Conservation (phyloP, 2,888 invertebrate species). For the Camptogramma bilineatum region DNA sequence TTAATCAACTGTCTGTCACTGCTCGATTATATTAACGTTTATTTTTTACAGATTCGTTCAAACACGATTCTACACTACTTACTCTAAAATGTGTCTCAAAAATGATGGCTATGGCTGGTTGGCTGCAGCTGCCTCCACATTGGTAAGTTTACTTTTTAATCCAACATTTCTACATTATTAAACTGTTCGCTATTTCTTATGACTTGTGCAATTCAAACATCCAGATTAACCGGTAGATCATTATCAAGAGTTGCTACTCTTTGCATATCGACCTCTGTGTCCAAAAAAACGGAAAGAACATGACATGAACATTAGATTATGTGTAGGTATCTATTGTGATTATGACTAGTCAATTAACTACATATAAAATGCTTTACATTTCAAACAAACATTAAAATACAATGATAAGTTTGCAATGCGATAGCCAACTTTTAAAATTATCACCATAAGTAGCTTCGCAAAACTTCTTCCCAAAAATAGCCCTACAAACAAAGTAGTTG, state of each 20-base stretch:
- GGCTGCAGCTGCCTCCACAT: not conserved
- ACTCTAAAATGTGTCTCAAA: no score
- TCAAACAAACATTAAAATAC: no score
- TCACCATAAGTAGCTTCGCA: no score
- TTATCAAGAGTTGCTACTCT: slow-evolving; percentile 44
- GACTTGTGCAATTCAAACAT: slow-evolving; percentile 16
- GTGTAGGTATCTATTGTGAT: slow-evolving; percentile 2
- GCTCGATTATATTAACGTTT: no score
- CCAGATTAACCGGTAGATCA: slow-evolving; percentile 46
- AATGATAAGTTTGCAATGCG: no score
- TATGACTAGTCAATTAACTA: not conserved
- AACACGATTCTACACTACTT: no score
- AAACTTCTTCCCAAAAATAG: no score
- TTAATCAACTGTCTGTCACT: no score
- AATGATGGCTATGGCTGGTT: not conserved
- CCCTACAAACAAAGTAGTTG: no score
- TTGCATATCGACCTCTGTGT: slow-evolving; percentile 31
- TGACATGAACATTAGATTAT: slow-evolving; percentile 12
- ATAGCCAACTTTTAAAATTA: no score
- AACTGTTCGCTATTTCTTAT: slow-evolving; percentile 18
- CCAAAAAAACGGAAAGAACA: slow-evolving; percentile 21
- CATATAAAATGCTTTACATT: not conserved
- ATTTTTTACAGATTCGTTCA: not conserved
- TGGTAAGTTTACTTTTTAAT: not conserved
- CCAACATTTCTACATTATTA: not conserved